Evolutionary conservation across 2,797 vertebrate species (phyloP), one percentile per base, ranked within the genome.

Genomic region (Eurystomus glaucurus): DNA sequence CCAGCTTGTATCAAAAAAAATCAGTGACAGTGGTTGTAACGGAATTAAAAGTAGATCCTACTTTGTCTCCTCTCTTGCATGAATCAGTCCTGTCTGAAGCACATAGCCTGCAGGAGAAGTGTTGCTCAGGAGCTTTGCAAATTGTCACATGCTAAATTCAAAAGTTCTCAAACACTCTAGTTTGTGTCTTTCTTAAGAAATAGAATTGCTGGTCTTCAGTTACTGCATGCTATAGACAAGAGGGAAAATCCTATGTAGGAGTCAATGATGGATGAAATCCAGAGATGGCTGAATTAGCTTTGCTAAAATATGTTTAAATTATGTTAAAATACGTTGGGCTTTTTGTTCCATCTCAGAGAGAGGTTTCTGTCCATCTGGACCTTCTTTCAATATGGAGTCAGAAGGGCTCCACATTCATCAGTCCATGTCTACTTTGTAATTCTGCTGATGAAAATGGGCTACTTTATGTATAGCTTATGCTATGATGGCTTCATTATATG

Each of bases 21-120:
- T 10, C 0, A 0, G 1, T 66, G 21, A 21, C 28, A n/a, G 14
- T 29, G 15, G 3, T 54, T 1, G 0, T 45, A 87, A 66, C 6
- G 39, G 17, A 87, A 83, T 64, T 74, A 83, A 80, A 85, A 85
- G 51, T 76, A 79, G 37, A 43, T 74, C 14, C 2, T 6, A 51
- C 6, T 45, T 62, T 54, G 17, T 39, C 14, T 88, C 7, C 6
- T 64, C 10, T 29, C 20, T 76, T 78, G 4, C 14, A 43, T 46
- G 20, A 74, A 52, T 57, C 37, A 57, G 12, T 80, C 37, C 19
- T 64, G 3, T 74, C 81, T 95, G 50, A 25, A 90, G 14, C 31
- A 81, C 26, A 50, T 21, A 91, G 46, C 13, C 20, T 88, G n/a
- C 66, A 87, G 48, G 14, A 70, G 39, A 58, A 85, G 1, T 15